Evolutionary conservation across 2,113 vertebrate genomes (phyloP).

Genomic region (Mormoops blainvillei): DNA sequence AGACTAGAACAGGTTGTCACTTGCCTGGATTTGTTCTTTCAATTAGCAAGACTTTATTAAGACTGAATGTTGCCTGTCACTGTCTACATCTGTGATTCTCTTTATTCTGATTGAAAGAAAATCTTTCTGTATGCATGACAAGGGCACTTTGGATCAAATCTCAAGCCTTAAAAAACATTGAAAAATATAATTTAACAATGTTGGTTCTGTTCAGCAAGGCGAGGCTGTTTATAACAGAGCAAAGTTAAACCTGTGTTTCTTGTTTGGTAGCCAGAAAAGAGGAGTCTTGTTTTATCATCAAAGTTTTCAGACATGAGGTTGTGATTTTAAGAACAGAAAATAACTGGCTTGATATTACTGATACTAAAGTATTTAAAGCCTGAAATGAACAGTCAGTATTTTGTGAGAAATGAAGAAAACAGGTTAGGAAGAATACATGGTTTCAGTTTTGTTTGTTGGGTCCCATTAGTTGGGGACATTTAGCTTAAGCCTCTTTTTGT

Average conservation of each 20-base stretch:
- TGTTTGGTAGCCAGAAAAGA: neutral
- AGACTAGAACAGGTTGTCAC: neutral
- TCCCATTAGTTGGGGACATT: neutral
- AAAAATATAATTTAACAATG: slow-evolving; percentile 3
- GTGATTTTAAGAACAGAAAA: slow-evolving; percentile 33
- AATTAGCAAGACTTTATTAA: neutral
- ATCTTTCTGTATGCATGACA: neutral
- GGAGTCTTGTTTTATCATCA: slow-evolving; percentile 10
- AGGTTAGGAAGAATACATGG: neutral
- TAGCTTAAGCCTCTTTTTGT: neutral
- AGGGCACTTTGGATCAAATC: neutral
- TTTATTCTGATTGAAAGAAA: slow-evolving; percentile 31
- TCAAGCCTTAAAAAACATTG: neutral
- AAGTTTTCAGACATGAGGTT: slow-evolving; percentile 22
- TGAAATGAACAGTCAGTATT: neutral
- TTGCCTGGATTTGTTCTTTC: slow-evolving; percentile 3
- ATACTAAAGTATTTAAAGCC: neutral
- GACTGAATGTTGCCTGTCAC: neutral
- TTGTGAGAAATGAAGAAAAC: neutral
- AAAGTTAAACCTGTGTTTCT: slow-evolving; percentile 2
- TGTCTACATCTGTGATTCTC: neutral
- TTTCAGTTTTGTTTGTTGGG: neutral
- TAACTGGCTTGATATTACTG: neutral
- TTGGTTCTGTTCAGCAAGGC: slow-evolving; percentile 23
- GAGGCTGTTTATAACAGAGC: neutral